Base-by-base conservation (phyloP, 2,113 vertebrate genomes). In the Penelope pileata region DNA sequence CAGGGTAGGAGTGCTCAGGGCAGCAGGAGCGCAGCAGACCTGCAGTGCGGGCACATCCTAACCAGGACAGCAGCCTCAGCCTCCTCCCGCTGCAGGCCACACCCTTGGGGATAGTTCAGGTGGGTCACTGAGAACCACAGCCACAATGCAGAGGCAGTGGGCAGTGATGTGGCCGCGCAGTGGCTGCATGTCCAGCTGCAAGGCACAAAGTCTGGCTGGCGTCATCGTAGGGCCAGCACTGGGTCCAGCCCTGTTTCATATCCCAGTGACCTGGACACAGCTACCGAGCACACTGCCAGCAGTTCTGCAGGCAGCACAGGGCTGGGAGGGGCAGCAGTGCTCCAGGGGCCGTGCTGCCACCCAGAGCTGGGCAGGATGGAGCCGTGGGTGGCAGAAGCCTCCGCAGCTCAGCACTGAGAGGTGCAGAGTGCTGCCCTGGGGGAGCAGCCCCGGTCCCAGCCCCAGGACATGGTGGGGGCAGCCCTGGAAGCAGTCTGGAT, bases 221-320 rank as follows among this genome's bases (percentile, higher is more conserved):
- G 32, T 6, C 1, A 1, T 16, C 59, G 69, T 40, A 8, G 14
- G 42, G 9, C 32, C 0, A 0, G 10, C 42, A 14, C 29, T 51
- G 26, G 58, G 45, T 4, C 19, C 43, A 47, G 3, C 38, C 16
- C 14, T 26, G 26, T 53, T 48, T 45, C 27, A 12, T 14, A 10
- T 16, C 16, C 60, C 53, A 27, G 7, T 62, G 21, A 43, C 19
- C 10, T 10, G 38, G 21, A 22, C 48, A 43, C 6, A 30, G 60
- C 40, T 54, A 58, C 18, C 19, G 81, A 50, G 60, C 6, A 3
- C 30, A 30, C 26, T 7, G 26, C 56, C n/a, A 69, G 50, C 0
- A 6, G 59, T n/a, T 47, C 22, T 51, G 30, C n/a, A 48, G 40
- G 21, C n/a, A 51, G 27, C 38, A n/a, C 42, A 75, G 58, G 74